Evolutionary conservation across 2,888 invertebrate species (phyloP).

Genomic region (Sinopyrophorus schimmeli): DNA sequence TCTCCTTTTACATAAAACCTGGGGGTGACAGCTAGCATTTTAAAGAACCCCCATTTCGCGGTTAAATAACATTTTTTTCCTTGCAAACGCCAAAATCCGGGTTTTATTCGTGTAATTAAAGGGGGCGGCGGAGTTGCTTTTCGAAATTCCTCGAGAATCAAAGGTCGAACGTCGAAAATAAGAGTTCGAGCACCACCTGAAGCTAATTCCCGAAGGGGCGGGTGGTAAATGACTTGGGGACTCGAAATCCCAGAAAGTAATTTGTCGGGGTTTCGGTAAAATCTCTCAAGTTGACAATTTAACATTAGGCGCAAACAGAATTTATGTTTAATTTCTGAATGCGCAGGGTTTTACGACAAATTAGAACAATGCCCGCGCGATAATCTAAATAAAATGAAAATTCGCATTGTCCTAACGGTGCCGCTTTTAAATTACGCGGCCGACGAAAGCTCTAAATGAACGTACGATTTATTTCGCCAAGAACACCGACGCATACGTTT

Average conservation of each 20-base stretch:
- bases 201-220: slow-evolving; percentile 23
- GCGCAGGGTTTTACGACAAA: no score
- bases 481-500: no score
- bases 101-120: slow-evolving; percentile 7
- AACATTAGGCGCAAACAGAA: no score
- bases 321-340: no score
- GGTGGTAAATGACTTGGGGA: slow-evolving; percentile 24
- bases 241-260: slow-evolving; percentile 21
- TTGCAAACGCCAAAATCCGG: no score
- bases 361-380: no score
- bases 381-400: no score
- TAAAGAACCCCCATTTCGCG: slow-evolving; percentile 7
- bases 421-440: no score
- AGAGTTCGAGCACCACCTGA: slow-evolving; percentile 22
- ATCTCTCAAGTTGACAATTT: slow-evolving; percentile 11
- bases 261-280: slow-evolving; percentile 17
- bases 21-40: slow-evolving; percentile 20
- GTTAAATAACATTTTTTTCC: slow-evolving; percentile 8
- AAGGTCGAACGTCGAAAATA: slow-evolving; percentile 8
- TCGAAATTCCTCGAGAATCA: slow-evolving; percentile 8
- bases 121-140: no score
- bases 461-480: no score
- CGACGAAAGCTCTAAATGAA: no score
- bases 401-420: no score
- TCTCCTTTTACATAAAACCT: slow-evolving; percentile 29